phyloP scores from a whole-genome alignment of 2,888 invertebrate genomes.

The Ophonus ardosiacus region DNA sequence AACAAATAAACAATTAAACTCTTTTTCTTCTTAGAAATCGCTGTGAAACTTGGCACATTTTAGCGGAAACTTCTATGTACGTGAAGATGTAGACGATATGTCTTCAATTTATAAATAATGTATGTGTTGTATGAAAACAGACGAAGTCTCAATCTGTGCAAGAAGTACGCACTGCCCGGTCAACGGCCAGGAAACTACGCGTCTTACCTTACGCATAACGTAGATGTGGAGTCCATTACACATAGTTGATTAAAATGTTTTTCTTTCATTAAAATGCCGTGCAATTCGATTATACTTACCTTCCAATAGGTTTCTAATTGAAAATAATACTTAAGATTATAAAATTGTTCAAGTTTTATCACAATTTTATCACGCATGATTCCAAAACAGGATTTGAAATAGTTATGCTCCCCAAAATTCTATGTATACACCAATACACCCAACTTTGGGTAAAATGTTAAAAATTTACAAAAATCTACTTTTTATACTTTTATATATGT shows the following conservation, averaged over 20 bases:
- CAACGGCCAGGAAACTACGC: neutral
- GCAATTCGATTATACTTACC: neutral
- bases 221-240: neutral
- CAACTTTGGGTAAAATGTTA: no score
- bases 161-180: neutral
- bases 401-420: no score
- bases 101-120: constrained; percentile 18
- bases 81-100: neutral
- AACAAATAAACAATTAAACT: neutral
- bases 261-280: neutral
- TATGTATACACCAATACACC: no score
- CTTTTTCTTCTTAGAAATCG: neutral
- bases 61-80: constrained; percentile 4
- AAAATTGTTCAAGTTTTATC: neutral
- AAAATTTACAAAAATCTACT: no score
- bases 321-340: neutral
- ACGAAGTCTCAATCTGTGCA: neutral
- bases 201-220: neutral
- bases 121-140: constrained; percentile 25
- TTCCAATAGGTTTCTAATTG: neutral
- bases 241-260: neutral
- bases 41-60: neutral
- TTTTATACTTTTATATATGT: no score
- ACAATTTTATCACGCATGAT: neutral
- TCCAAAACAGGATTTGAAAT: neutral